Evolutionary conservation across 2,797 vertebrate species (phyloP), one percentile per base, ranked within the genome.

Genomic region (Sebastes minor): DNA sequence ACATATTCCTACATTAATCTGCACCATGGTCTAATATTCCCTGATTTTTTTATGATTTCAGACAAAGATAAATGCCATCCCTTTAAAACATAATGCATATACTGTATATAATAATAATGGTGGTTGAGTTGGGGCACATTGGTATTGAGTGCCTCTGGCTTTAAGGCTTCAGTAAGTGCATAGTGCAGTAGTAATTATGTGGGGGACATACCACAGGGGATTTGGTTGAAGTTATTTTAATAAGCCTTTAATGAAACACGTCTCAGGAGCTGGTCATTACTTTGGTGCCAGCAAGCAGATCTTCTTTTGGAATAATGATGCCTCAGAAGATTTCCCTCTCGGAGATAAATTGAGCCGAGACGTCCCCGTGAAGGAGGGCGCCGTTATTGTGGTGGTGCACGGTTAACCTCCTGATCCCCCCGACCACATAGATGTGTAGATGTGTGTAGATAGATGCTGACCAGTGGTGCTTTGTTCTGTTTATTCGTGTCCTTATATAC

Each of bases 161-260:
- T 83, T 46, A 46, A 18, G 42, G 42, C 42, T 46, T 46, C 77
- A 92, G 69, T 61, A 46, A 68, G 71, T 27, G 55, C 84, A 81
- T 28, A 71, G 83, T 82, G 76, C 75, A 61, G 83, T 92, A 56
- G 83, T 91, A 66, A 93, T 88, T 90, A 91, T 73, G 71, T 71
- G 67, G 86, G 78, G 71, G 82, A 88, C 90, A 89, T 92, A 89
- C 89, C 89, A 73, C 80, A 63, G 88, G 76, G 85, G 92, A 93
- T 93, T 94, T 89, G 74, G 81, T 59, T 38, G 61, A 80, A 89
- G 84, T 79, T 49, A 55, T 91, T 92, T 94, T 90, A 90, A 92
- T 91, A 89, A 91, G 86, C 77, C 76, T 91, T 92, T 94, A 92
- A 94, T 94, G 82, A 93, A 92, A 91, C 88, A 74, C 91, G 88